These are phyloP conservation scores for Scyliorhinus canicula DNA, from an alignment of 2,797 vertebrate species.

Conservation along the genomic window DNA sequence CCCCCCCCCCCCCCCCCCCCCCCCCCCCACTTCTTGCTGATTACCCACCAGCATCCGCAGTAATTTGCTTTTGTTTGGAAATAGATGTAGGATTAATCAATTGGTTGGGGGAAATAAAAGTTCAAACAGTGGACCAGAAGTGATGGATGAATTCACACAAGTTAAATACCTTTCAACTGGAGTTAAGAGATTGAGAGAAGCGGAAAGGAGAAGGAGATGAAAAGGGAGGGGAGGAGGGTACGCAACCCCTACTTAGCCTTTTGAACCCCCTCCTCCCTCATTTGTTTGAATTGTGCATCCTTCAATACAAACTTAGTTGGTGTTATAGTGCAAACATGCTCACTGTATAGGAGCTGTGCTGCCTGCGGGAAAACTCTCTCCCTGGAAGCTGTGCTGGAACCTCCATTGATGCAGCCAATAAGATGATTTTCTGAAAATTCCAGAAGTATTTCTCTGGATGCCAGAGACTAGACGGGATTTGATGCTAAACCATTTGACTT, in stretches of 20 bases:
- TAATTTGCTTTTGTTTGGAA: not conserved
- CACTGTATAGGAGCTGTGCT: not conserved
- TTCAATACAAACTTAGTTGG: not conserved
- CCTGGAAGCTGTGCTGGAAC: not conserved
- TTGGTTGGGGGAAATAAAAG: not conserved
- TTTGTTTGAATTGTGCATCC: not conserved
- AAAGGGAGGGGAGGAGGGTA: not conserved
- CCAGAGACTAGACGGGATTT: not conserved
- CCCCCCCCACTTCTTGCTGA: no score
- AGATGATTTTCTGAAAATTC: constrained; percentile 3
- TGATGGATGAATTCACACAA: not conserved
- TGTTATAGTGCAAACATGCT: not conserved
- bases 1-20: no score
- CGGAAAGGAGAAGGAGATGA: not conserved
- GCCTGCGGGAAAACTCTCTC: not conserved
- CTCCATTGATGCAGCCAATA: not conserved
- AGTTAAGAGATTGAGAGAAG: not conserved
- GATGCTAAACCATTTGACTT: constrained; percentile 14
- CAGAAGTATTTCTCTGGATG: constrained; percentile 3
- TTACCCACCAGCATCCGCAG: no score
- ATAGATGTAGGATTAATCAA: not conserved
- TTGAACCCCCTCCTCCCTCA: not conserved
- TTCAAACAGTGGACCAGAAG: not conserved
- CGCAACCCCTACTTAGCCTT: not conserved
- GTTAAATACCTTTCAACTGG: not conserved